Percentiles rank a stretch among this genome's conserved stretches.
These are phyloP conservation scores for Polymixis flavicincta DNA, from an alignment of 2,888 invertebrate genomes.

Conservation along the genomic window DNA sequence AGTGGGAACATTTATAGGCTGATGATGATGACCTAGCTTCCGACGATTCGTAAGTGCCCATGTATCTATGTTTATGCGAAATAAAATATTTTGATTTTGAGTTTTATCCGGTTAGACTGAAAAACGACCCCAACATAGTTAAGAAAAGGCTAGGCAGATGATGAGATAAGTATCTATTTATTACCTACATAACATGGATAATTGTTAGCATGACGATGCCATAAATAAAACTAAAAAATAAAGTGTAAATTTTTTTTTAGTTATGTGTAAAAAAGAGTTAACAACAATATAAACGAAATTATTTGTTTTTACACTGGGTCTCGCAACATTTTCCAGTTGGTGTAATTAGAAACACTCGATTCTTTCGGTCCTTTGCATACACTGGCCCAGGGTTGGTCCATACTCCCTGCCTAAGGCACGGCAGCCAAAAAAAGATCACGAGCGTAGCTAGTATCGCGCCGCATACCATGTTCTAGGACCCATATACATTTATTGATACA, in stretches of 20 bases:
- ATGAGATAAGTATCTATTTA: not conserved
- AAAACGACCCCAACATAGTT: not conserved
- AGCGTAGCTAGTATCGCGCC: slow-evolving; percentile 70
- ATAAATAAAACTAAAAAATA: slow-evolving; percentile 23
- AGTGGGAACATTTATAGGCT: too few relatives aligned
- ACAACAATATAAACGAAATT: not conserved
- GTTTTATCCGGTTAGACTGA: not conserved
- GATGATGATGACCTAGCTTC: too few relatives aligned
- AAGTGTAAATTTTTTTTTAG: slow-evolving; percentile 11
- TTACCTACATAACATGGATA: not conserved
- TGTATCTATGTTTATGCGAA: too few relatives aligned
- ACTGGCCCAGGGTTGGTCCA: slow-evolving; percentile 74
- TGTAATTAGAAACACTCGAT: slow-evolving; percentile 76
- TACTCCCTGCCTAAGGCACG: slow-evolving; percentile 76
- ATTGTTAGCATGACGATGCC: not conserved
- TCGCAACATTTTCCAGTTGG: slow-evolving; percentile 78
- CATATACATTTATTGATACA: slow-evolving; percentile 5
- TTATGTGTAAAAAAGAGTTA: not conserved
- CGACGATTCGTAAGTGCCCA: too few relatives aligned
- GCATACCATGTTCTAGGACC: slow-evolving; percentile 70
- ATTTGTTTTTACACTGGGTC: slow-evolving; percentile 53
- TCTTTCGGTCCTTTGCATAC: slow-evolving; percentile 79
- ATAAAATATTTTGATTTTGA: too few relatives aligned
- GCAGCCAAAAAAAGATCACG: slow-evolving; percentile 76
- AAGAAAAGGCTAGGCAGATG: not conserved